Conservation (phyloP, 2,888 invertebrate species). For the Nomada fucata region DNA sequence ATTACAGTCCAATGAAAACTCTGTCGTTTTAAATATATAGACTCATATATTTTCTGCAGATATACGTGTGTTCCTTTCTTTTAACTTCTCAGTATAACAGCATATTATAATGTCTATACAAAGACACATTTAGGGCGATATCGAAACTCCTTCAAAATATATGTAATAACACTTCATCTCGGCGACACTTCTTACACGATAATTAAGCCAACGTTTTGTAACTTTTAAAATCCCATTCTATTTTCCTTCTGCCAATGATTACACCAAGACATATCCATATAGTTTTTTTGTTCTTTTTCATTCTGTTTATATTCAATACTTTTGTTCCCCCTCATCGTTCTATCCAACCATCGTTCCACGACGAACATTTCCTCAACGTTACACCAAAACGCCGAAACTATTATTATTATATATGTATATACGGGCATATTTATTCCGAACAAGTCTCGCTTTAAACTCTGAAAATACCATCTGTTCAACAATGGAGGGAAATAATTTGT, state of each 20-base stretch:
- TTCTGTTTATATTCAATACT: neutral
- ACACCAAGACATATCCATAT: slow-evolving; percentile 8
- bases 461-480: slow-evolving; percentile 31
- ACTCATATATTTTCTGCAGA: slow-evolving; percentile 30
- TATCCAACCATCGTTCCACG: neutral
- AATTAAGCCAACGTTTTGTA: slow-evolving; percentile 48
- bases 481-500: slow-evolving; percentile 44
- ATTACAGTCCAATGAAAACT: slow-evolving; percentile 36
- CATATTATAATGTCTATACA: slow-evolving; percentile 42
- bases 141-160: slow-evolving; percentile 46
- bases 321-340: neutral
- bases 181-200: slow-evolving; percentile 33
- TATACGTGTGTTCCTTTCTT: slow-evolving; percentile 21
- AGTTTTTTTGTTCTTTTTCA: neutral
- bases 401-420: neutral
- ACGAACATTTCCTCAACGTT: neutral
- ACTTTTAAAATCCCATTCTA: slow-evolving; percentile 9
- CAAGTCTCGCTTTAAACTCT: slow-evolving; percentile 26
- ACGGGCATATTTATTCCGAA: slow-evolving; percentile 4
- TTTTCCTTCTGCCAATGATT: slow-evolving; percentile 22
- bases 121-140: slow-evolving; percentile 47
- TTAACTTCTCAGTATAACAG: slow-evolving; percentile 18
- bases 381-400: slow-evolving; percentile 15
- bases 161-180: slow-evolving; percentile 11
- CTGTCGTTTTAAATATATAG: slow-evolving; percentile 28